Evolutionary conservation across 2,888 invertebrate genomes (phyloP).

Genomic region (Smittia aterrima): DNA sequence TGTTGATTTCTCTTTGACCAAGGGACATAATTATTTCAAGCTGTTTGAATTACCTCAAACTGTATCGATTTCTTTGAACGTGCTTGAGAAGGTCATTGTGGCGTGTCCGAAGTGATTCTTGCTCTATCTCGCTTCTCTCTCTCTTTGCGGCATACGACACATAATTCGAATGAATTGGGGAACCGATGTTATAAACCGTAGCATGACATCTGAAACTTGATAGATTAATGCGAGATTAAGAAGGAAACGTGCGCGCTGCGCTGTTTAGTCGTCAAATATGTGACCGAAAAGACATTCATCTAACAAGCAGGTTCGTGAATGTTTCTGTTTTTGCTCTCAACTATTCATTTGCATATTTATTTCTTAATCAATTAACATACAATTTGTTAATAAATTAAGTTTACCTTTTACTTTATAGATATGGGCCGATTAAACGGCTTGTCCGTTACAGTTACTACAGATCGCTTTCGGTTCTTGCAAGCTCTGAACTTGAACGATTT

Average conservation of each 20-base stretch:
- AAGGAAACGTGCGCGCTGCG: constrained; percentile 13
- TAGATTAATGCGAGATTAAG: constrained; percentile 30
- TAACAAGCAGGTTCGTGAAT: neutral
- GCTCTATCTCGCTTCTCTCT: neutral
- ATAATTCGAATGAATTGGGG: constrained; percentile 1
- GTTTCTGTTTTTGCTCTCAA: constrained; percentile 7
- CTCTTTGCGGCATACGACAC: constrained; percentile 32
- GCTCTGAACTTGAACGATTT: neutral
- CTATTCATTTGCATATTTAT: constrained; percentile 24
- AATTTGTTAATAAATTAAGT: constrained; percentile 35
- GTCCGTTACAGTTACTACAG: neutral
- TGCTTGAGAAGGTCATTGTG: constrained; percentile 9
- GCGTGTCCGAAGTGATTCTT: neutral
- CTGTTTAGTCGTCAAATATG: constrained; percentile 31
- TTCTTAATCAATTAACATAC: constrained; percentile 41
- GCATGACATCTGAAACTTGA: constrained; percentile 26
- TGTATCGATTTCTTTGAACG: constrained; percentile 19
- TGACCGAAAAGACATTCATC: constrained; percentile 23
- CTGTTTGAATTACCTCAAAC: neutral
- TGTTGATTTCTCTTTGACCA: neutral
- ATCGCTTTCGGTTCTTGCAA: neutral
- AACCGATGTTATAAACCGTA: neutral
- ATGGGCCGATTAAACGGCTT: constrained; percentile 7
- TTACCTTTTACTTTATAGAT: constrained; percentile 32
- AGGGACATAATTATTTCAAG: neutral